These are phyloP conservation scores for Zonotrichia leucophrys DNA, from an alignment of 2,113 vertebrate species.

Conservation along the genomic window DNA sequence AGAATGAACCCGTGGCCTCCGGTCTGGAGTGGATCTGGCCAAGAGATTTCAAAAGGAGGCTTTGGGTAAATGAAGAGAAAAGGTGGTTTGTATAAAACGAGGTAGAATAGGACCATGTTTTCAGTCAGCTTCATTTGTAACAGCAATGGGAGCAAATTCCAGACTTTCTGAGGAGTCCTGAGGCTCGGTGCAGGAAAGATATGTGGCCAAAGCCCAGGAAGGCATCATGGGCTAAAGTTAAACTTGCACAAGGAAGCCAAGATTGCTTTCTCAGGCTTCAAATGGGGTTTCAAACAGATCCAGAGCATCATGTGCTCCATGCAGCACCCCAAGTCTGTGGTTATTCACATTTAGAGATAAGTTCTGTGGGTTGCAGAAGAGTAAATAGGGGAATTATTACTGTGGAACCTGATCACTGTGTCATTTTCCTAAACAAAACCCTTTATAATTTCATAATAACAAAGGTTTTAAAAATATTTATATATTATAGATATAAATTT, in stretches of 20 bases:
- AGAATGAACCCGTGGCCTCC: not conserved
- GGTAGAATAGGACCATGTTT: not conserved
- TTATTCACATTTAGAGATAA: not conserved
- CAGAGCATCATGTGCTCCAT: not conserved
- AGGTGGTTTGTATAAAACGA: not conserved
- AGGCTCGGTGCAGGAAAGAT: not conserved
- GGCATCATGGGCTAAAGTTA: not conserved
- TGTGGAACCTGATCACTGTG: fast-evolving
- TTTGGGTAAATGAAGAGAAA: not conserved
- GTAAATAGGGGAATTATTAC: not conserved
- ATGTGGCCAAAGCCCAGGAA: not conserved
- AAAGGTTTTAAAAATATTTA: too few relatives aligned
- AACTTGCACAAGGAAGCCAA: not conserved
- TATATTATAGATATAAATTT: too few relatives aligned
- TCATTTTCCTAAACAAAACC: not conserved
- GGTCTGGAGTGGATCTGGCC: not conserved
- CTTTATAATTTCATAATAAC: not conserved
- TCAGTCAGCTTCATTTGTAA: not conserved
- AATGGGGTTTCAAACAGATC: not conserved
- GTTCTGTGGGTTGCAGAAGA: not conserved
- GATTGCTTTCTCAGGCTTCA: not conserved
- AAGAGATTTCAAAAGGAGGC: not conserved
- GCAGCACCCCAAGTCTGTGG: fast-evolving
- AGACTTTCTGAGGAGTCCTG: not conserved
- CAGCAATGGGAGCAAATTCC: not conserved